Conservation (phyloP, 2,888 invertebrate species). For the Mechanitis messenoides region DNA sequence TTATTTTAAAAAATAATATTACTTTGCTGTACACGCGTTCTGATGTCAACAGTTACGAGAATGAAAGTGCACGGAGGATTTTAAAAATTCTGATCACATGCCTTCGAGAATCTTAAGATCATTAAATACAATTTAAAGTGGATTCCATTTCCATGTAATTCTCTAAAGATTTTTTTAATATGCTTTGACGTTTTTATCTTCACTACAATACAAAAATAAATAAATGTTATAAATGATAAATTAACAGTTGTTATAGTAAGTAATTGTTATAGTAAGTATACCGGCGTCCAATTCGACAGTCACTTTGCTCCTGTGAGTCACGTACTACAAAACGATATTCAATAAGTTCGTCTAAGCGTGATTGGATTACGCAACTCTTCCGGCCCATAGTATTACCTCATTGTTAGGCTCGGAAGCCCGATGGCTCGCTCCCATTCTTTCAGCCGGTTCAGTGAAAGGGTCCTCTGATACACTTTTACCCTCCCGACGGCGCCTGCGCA, state of each 20-base stretch:
- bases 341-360: constrained; percentile 57
- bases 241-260: too few species aligned
- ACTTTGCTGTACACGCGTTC: constrained; percentile 26
- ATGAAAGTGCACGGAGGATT: constrained; percentile 43
- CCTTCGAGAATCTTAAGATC: constrained; percentile 20
- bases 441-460: constrained; percentile 72
- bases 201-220: neutral
- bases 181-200: neutral
- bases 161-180: neutral
- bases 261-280: too few species aligned
- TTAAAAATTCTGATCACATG: constrained; percentile 42
- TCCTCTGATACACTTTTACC: constrained; percentile 71
- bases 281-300: constrained; percentile 5
- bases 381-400: constrained; percentile 64
- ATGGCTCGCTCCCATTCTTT: constrained; percentile 71
- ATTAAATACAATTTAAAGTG: constrained; percentile 15
- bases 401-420: constrained; percentile 66
- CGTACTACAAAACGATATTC: constrained; percentile 34
- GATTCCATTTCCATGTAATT: too few species aligned
- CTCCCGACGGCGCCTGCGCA: constrained; percentile 50
- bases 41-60: constrained; percentile 33
- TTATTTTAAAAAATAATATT: constrained; percentile 12
- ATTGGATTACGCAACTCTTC: constrained; percentile 64
- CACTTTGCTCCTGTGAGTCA: constrained; percentile 39
- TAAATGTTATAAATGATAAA: too few species aligned